phyloP scores from a whole-genome alignment of 2,797 vertebrate species.

The Uromys caudimaculatus region DNA sequence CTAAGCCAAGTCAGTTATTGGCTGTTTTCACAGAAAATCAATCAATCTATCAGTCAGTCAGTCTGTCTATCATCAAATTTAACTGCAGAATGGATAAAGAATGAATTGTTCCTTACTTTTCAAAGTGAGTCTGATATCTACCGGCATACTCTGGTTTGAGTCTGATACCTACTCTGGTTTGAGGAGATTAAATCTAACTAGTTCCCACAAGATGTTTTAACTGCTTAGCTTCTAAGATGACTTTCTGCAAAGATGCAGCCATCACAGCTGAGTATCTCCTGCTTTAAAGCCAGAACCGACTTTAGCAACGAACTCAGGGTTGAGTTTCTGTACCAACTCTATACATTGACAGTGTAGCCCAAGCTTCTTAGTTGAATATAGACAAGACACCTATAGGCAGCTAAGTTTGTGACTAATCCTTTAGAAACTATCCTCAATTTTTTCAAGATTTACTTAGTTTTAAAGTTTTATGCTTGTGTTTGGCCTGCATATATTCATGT shows the following conservation, averaged over 20 bases:
- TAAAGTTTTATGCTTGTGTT: not conserved
- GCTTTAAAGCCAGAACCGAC: not conserved
- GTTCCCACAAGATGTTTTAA: not conserved
- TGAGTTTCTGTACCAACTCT: not conserved
- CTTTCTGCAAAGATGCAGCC: not conserved
- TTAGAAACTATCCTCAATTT: not conserved
- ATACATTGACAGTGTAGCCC: not conserved
- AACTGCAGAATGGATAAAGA: not conserved
- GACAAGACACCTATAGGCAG: not conserved
- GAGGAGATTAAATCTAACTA: not conserved
- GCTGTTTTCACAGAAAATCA: slow-evolving; percentile 1
- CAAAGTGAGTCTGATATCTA: not conserved
- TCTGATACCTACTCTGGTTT: not conserved
- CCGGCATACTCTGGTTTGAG: not conserved
- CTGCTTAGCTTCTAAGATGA: not conserved
- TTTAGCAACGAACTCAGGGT: not conserved
- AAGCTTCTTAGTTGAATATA: not conserved
- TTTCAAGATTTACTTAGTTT: not conserved
- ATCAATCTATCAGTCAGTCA: not conserved
- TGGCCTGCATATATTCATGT: not conserved
- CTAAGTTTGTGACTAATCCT: not conserved
- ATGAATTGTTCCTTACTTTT: not conserved
- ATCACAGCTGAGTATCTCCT: not conserved
- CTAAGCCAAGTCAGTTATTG: not conserved
- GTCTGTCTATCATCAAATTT: not conserved